Base-by-base conservation (phyloP, 2,113 vertebrate genomes). In the Hyla sarda region DNA sequence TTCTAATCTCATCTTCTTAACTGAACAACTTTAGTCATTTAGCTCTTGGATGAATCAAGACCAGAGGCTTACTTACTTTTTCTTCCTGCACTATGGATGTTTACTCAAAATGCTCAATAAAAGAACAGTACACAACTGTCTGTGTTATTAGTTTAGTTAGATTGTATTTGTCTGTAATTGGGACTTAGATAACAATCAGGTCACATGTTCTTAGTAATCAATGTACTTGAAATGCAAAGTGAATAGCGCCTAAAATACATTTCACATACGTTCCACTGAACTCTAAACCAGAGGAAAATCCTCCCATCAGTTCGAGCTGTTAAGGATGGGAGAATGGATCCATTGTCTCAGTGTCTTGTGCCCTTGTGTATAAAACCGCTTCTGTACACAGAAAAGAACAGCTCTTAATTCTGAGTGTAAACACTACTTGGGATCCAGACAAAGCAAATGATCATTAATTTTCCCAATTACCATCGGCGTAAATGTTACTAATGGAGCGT, bases 381-480 rank as follows among this genome's bases (percentile, higher is more conserved):
- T 87, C 54, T 87, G 85, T 87, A 95, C 93, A 94, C 78, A 90
- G 90, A 89, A 87, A 91, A 89, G 90, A 93, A 93, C 90, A 91
- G 87, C 91, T 93, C 92, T 94, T 94, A 93, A 95, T 95, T 95
- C 93, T 94, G 87, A 47, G 90, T 83, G 89, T 90, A 93, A 94
- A 93, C 93, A 94, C 91, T 92, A 87, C 90, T 88, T 88, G 89
- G 91, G 92, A 90, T 92, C 92, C 91, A 91, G 89, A 90, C 91
- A 87, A 50, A 91, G 32, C 91, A 94, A 95, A 95, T 95, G 92
- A 95, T 94, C 93, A 95, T 94, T 95, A 92, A 94, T 95, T 93
- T 92, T 94, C 92, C 90, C 93, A 93, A 95, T 95, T 95, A 94
- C 93, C 91, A 90, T 88, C 90, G 23, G 89, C 90, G 93, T 93